Percentiles rank a stretch among this genome's conserved stretches.
phyloP scores from a whole-genome alignment of 2,113 vertebrate species.

The Geothlypis trichas region DNA sequence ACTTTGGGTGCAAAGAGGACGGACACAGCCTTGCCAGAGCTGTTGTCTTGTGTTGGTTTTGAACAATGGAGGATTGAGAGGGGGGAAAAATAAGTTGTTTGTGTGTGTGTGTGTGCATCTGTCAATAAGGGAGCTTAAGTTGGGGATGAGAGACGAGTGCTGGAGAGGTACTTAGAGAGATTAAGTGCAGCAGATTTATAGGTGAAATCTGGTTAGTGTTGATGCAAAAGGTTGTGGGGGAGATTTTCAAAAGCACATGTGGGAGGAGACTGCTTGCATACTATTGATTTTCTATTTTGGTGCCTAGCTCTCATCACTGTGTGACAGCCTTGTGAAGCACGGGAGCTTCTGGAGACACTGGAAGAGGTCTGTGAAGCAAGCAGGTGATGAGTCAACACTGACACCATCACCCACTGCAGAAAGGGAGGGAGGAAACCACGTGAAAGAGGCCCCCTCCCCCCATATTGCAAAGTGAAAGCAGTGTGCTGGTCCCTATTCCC shows the following conservation, averaged over 20 bases:
- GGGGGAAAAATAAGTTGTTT: background rate
- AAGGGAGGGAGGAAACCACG: background rate
- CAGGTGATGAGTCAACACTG: background rate
- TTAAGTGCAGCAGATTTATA: slow-evolving; percentile 57
- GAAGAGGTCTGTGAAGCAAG: background rate
- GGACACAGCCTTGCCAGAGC: background rate
- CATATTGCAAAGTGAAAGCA: background rate
- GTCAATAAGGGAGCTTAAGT: slow-evolving; percentile 42
- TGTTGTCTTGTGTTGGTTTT: background rate
- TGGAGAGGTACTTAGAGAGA: slow-evolving; percentile 32
- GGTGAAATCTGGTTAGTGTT: slow-evolving; percentile 60
- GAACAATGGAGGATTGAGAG: background rate
- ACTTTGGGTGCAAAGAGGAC: background rate
- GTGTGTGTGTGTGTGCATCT: slow-evolving; percentile 23
- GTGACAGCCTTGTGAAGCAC: background rate
- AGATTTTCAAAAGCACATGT: slow-evolving; percentile 27
- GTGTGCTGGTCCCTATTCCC: background rate
- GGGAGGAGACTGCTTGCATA: slow-evolving; percentile 17
- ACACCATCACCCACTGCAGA: background rate
- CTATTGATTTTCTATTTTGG: slow-evolving; percentile 36
- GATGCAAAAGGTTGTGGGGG: slow-evolving; percentile 36
- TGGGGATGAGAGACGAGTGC: background rate
- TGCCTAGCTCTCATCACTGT: background rate
- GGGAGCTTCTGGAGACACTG: background rate
- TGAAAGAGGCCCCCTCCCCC: background rate